Evolutionary conservation across 2,113 vertebrate genomes (phyloP).

Genomic region (Brachyhypopomus gauderio): DNA sequence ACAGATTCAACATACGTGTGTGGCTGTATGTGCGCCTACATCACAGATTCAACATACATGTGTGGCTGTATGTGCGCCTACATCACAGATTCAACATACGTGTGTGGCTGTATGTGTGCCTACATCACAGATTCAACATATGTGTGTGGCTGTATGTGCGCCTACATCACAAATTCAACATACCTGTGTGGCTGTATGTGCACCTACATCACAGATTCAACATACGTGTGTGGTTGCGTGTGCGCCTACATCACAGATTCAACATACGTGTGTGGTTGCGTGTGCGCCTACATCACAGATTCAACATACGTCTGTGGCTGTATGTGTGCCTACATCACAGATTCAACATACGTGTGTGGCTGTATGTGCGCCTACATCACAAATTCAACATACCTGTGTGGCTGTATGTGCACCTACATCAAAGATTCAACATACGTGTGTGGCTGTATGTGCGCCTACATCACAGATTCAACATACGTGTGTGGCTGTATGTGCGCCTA

Average conservation of each 20-base stretch:
- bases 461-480: too few species aligned
- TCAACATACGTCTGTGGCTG: too few species aligned
- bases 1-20: background rate
- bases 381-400: too few species aligned
- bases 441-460: background rate
- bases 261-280: slow-evolving; percentile 4
- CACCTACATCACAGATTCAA: too few species aligned
- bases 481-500: slow-evolving; percentile 27
- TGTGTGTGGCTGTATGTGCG: slow-evolving; percentile 32
- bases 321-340: slow-evolving; percentile 2
- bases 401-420: slow-evolving; percentile 8
- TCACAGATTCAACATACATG: too few species aligned
- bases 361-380: too few species aligned
- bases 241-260: background rate
- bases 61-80: slow-evolving; percentile 27
- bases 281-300: too few species aligned
- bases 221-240: slow-evolving; percentile 30
- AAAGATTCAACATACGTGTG: background rate
- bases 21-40: background rate
- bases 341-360: background rate
- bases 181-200: background rate
- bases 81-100: background rate
- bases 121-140: too few species aligned
- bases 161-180: background rate
- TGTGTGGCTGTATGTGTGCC: slow-evolving; percentile 5